phyloP scores from a whole-genome alignment of 30 jellyfish, hydroid and myxozoan species.

The Hydra vulgaris region DNA sequence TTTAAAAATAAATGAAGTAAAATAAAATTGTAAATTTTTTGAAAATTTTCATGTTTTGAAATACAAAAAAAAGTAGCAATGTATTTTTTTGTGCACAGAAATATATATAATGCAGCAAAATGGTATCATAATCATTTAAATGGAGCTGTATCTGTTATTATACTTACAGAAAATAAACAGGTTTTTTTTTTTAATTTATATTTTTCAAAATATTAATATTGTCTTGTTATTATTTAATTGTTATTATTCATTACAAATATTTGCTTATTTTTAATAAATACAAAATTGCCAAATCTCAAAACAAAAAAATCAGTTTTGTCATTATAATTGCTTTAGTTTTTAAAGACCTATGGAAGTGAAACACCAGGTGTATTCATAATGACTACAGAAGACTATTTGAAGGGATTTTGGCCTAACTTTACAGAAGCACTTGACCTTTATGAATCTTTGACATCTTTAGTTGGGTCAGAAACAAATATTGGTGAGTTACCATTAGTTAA shows the following conservation, averaged over 20 bases:
- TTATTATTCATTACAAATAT: background rate
- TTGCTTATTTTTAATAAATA: background rate
- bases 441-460: conserved; percentile 12
- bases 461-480: background rate
- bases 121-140: conserved; percentile 32
- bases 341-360: conserved; percentile 11
- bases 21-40: too few relatives aligned
- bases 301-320: background rate
- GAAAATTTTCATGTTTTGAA: too few relatives aligned
- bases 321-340: background rate
- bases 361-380: conserved; percentile 28
- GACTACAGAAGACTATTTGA: conserved; percentile 15
- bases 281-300: background rate
- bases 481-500: conserved; percentile 3
- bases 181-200: background rate
- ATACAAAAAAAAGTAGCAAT: background rate
- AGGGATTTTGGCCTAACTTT: conserved; percentile 36
- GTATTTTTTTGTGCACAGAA: background rate
- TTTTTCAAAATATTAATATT: too few relatives aligned
- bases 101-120: conserved; percentile 15
- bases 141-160: conserved; percentile 9
- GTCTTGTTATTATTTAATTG: too few relatives aligned
- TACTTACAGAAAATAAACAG: conserved; percentile 14
- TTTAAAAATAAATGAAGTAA: too few relatives aligned
- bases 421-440: conserved; percentile 19